These are phyloP conservation scores for Gouania willdenowi DNA, from an alignment of 2,797 vertebrate species.

Conservation along the genomic window DNA sequence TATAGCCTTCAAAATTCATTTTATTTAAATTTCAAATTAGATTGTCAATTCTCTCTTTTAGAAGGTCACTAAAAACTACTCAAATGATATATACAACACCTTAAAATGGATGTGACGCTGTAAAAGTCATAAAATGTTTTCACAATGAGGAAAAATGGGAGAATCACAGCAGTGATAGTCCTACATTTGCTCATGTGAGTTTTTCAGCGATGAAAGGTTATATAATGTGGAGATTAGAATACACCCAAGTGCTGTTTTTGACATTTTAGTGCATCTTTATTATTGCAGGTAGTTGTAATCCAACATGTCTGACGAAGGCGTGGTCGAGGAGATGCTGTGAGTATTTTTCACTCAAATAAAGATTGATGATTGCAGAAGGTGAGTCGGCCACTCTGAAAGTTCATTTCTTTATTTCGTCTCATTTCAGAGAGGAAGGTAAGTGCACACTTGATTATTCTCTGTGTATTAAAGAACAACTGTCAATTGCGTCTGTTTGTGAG, in stretches of 20 bases:
- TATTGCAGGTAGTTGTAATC: slow-evolving; percentile 28
- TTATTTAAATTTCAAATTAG: too few species aligned
- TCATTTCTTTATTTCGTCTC: slow-evolving; percentile 4
- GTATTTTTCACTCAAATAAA: slow-evolving; percentile 8
- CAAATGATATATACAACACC: too few species aligned
- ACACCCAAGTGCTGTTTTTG: neutral
- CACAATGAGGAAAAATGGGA: too few species aligned
- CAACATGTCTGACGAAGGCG: slow-evolving; percentile 61
- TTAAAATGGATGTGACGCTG: too few species aligned
- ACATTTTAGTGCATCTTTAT: neutral
- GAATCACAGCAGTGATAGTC: too few species aligned
- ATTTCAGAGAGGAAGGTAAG: slow-evolving; percentile 48
- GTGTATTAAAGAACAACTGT: slow-evolving; percentile 15
- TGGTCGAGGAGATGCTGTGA: slow-evolving; percentile 58
- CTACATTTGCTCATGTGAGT: too few species aligned
- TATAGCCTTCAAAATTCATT: too few species aligned
- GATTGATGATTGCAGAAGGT: neutral
- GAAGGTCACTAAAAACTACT: too few species aligned
- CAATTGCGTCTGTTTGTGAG: neutral
- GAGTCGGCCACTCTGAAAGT: neutral
- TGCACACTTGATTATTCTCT: slow-evolving; percentile 1
- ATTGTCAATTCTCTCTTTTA: too few species aligned
- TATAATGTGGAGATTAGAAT: too few species aligned
- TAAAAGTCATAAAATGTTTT: too few species aligned
- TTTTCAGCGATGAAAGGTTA: too few species aligned